Base-by-base conservation (phyloP, 2,888 invertebrate species). In the Esperia sulphurella region DNA sequence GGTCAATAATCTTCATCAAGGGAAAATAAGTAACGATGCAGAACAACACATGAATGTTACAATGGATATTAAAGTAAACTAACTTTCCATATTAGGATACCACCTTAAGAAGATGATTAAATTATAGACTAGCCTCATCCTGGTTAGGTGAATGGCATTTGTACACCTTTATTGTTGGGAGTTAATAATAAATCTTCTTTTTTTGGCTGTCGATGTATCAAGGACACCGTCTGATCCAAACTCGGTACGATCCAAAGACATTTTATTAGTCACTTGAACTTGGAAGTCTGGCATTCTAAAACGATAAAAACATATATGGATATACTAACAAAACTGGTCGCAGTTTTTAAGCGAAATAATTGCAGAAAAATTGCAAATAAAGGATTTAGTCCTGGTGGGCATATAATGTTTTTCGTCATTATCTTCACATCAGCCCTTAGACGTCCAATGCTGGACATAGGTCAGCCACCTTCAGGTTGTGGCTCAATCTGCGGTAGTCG, bases 41-140 rank as follows among this genome's bases (percentile, higher is more conserved):
- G n/a, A 33, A 3, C 10, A 33, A 33, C 8, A 33, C 7, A 10
- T 10, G 7, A 33, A 33, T 33, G 33, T 10, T 10, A 33, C 2
- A 33, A 10, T 33, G 7, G 3, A 4, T 33, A 33, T 33, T 10
- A 10, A 10, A 2, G 10, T 33, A 10, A 33, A 51, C 72, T 3
- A 66, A 67, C 71, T 65, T 64, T 50, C 81, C 77, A 54, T 73
- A 65, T 66, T 71, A 58, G 76, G 52, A 40, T 10, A 48, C 50
- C 39, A 45, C 59, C 71, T 56, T 59, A 61, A 56, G 54, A 38
- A 50, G 40, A 9, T 35, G 14, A 49, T 21, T 8, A 13, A 45
- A 28, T 52, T 54, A 51, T n/a, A 51, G 38, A 46, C 47, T 52
- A 51, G 38, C 48, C 48, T 52, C 48, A 56, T 57, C 54, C 51